Evolutionary conservation across 2,888 invertebrate species (phyloP), one percentile per base, ranked within the genome.

Genomic region (Cristatella mucedo): DNA sequence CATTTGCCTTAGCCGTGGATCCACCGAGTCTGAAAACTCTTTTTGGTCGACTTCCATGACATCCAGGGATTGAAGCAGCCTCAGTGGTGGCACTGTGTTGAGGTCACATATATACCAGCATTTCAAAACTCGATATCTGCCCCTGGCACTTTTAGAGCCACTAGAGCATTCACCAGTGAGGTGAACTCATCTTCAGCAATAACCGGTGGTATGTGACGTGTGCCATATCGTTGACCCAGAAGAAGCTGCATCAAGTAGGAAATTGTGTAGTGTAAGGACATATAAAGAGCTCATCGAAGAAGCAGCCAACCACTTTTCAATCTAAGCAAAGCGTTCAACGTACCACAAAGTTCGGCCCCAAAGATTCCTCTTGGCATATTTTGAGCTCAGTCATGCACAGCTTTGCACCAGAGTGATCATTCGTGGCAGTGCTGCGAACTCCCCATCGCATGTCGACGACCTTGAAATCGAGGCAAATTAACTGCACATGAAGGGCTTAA

Each of bases 401-500:
- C 5, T 20, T 22, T 13, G 36, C 24, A 13, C 36, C 36, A 7
- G 36, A 36, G 18, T 36, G 36, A 36, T 36, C 36, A 13, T 18
- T 15, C n/a, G 16, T n/a, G 19, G 36, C 36, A 15, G 22, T 29
- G 18, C 26, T 29, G 15, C 36, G 22, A 13, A 36, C 36, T 4
- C 36, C 36, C 36, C 36, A 36, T 13, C 36, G 22, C 36, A 36
- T 36, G 24, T 36, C 36, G 5, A 36, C 36, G 26, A 36, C 36
- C 36, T 36, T 22, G 4, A n/a, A 6, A n/a, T n/a, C n/a, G n/a
- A n/a, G n/a, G n/a, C n/a, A n/a, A n/a, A n/a, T n/a, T n/a, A n/a
- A n/a, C n/a, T n/a, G n/a, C n/a, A n/a, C n/a, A n/a, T n/a, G n/a
- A n/a, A n/a, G n/a, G n/a, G n/a, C n/a, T n/a, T n/a, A n/a, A n/a